A percentile compares a stretch with the other conserved stretches of the same genome.
These are phyloP conservation scores for Mythimna impura DNA, from an alignment of 2,888 invertebrate species.

Conservation along the genomic window DNA sequence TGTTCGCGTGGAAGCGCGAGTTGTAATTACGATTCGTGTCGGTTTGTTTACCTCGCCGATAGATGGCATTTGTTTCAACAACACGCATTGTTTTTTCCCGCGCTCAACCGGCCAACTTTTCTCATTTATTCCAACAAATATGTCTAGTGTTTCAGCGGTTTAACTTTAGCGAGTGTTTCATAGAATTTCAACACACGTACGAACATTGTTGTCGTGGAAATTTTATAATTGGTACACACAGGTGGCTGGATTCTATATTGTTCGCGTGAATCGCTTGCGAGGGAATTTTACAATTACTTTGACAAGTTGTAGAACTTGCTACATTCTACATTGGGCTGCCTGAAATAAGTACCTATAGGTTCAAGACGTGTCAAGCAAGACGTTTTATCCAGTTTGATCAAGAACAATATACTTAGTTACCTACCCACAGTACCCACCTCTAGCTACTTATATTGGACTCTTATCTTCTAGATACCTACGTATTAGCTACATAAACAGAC, in stretches of 20 bases:
- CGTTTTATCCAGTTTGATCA: background rate
- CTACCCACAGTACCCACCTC: too few relatives aligned
- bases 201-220: constrained; percentile 49
- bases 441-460: background rate
- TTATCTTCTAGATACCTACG: too few relatives aligned
- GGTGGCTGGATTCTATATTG: constrained; percentile 29
- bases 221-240: constrained; percentile 62
- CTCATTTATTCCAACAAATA: constrained; percentile 77
- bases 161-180: constrained; percentile 63
- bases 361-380: background rate
- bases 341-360: constrained; percentile 6
- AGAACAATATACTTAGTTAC: background rate
- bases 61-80: constrained; percentile 72
- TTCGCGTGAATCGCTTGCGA: constrained; percentile 8
- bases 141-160: constrained; percentile 68
- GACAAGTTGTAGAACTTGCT: constrained; percentile 8
- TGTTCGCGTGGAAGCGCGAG: constrained; percentile 69
- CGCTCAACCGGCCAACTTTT: constrained; percentile 70
- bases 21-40: constrained; percentile 72
- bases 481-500: background rate
- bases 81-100: constrained; percentile 73
- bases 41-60: constrained; percentile 68
- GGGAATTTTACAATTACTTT: constrained; percentile 22
- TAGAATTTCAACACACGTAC: constrained; percentile 60
- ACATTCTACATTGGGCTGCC: background rate